Evolutionary conservation across 2,888 invertebrate genomes (phyloP), one percentile per base, ranked within the genome.

Genomic region (Melinopterus prodromus): DNA sequence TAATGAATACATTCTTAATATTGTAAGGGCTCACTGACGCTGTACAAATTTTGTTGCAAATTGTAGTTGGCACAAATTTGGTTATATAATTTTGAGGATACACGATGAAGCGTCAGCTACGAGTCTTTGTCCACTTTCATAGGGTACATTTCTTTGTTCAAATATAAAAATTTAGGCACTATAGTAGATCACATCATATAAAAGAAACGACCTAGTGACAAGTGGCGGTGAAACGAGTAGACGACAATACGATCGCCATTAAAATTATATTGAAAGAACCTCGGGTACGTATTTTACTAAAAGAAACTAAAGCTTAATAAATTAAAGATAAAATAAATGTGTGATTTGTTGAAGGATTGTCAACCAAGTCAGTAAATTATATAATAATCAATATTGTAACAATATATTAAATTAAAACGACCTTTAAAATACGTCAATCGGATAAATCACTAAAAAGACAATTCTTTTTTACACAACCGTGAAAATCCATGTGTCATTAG

Each of bases 151-250:
- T 71, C 16, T 79, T 36, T 70, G 36, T 81, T 77, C 71, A 70
- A 77, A 78, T 81, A 75, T 79, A 81, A 79, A 81, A 81, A 81
- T 82, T 83, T 81, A 84, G 84, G 84, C 84, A 84, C 84, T 83
- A 84, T 83, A 72, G 80, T 82, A 82, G 82, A 84, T 84, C 84
- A 84, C 79, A 81, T 82, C 71, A 77, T 81, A 82, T 72, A 83
- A 83, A 76, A 78, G 77, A 79, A 79, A 53, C 53, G 53, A 53
- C 53, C 53, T 53, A 53, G 53, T 53, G 53, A 12, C 53, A 9
- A 53, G 7, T 12, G 53, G 53, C 12, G 53, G 53, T 53, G 53
- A 12, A 53, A 2, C 0, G 9, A 53, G 53, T 53, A 53, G 9
- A 53, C 53, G 53, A 53, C 53, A 53, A 53, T 53, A 53, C 12